A percentile compares a stretch with the other conserved stretches of the same genome.
Evolutionary conservation across 2,113 vertebrate genomes (phyloP).

Genomic region (Cisticola juncidis): DNA sequence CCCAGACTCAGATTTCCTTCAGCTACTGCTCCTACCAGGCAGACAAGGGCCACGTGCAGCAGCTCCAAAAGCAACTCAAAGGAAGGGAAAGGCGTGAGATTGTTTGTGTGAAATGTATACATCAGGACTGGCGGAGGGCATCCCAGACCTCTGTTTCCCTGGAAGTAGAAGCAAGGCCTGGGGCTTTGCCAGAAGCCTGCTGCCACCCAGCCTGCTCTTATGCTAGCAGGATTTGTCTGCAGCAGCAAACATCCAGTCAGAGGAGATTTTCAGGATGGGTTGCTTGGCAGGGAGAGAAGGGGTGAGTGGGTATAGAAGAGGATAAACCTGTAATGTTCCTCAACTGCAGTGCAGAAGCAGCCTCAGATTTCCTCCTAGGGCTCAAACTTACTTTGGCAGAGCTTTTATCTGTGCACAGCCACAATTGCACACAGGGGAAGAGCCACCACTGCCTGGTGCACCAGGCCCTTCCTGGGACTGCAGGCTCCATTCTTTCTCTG

Average conservation of each 20-base stretch:
- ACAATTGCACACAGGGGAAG: accelerated
- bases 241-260: background rate
- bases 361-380: background rate
- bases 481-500: background rate
- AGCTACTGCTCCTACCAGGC: background rate
- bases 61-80: background rate
- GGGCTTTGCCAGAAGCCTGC: background rate
- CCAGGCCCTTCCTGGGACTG: background rate
- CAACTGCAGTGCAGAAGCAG: background rate
- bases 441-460: background rate
- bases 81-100: constrained; percentile 17
- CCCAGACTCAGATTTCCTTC: background rate
- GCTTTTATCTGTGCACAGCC: background rate
- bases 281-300: background rate
- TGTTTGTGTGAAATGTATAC: constrained; percentile 15
- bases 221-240: background rate
- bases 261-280: background rate
- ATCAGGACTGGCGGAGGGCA: background rate
- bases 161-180: background rate
- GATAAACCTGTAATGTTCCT: background rate
- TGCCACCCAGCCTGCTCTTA: background rate
- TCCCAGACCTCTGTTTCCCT: background rate
- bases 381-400: background rate
- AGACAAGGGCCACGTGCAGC: background rate
- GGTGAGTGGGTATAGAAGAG: background rate